These are phyloP conservation scores for Diplodus puntazzo DNA, from an alignment of 2,797 vertebrate genomes.

Conservation along the genomic window DNA sequence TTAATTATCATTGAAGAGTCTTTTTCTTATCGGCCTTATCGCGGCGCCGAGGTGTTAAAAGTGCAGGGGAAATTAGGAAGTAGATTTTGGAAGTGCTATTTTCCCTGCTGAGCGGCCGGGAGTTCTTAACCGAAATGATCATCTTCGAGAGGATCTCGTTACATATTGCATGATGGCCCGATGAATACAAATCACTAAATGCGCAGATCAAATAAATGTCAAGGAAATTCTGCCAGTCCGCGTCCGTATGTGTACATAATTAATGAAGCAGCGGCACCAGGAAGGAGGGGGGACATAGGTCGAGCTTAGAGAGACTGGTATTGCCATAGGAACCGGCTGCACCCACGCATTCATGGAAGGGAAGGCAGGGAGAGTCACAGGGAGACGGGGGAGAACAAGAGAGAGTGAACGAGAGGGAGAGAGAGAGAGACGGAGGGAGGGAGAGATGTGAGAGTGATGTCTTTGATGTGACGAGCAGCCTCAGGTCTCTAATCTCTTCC, in stretches of 20 bases:
- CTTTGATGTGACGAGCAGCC: constrained; percentile 78
- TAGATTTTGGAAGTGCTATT: constrained; percentile 23
- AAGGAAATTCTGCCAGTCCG: constrained; percentile 30
- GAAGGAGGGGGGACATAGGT: constrained; percentile 65
- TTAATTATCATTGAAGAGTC: constrained; percentile 74
- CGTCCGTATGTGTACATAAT: constrained; percentile 51
- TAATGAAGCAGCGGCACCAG: constrained; percentile 49
- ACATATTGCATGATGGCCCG: not conserved
- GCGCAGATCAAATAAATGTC: constrained; percentile 44
- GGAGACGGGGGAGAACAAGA: constrained; percentile 47
- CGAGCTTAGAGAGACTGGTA: constrained; percentile 68
- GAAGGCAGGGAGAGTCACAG: constrained; percentile 59
- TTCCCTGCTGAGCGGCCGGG: constrained; percentile 8
- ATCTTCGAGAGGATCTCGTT: constrained; percentile 7
- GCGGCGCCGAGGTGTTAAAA: constrained; percentile 13
- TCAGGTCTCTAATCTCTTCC: constrained; percentile 71
- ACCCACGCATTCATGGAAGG: constrained; percentile 67
- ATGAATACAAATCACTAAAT: constrained; percentile 40
- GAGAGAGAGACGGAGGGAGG: constrained; percentile 33
- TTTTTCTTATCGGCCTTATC: constrained; percentile 65
- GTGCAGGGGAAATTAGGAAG: constrained; percentile 46
- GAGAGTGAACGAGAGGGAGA: constrained; percentile 28
- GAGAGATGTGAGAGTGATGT: constrained; percentile 58
- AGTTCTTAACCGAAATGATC: constrained; percentile 28
- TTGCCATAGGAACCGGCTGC: constrained; percentile 79